phyloP scores from a whole-genome alignment of 1,140 invertebrate genomes.

The Drosophila kanapiae region DNA sequence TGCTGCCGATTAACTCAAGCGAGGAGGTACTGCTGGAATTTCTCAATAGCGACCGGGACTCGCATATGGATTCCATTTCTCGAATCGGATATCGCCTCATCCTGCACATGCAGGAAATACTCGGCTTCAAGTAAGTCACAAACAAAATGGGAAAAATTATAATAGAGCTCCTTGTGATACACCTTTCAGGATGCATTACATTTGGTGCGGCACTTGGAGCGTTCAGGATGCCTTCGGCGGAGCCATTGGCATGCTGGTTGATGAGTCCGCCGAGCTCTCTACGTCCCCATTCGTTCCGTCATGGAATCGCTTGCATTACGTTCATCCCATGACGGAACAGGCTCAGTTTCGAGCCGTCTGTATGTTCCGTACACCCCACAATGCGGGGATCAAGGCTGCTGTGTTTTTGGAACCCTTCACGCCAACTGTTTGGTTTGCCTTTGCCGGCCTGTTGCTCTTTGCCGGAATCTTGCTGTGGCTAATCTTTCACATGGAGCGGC shows the following conservation, averaged over 20 bases:
- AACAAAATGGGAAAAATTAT: too few relatives aligned
- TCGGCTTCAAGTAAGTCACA: constrained; percentile 59
- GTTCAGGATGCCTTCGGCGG: constrained; percentile 66
- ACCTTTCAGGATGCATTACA: constrained; percentile 45
- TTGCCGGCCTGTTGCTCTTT: constrained; percentile 46
- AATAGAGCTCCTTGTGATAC: background rate
- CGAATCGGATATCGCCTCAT: constrained; percentile 60
- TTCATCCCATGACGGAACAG: constrained; percentile 50
- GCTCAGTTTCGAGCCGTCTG: constrained; percentile 73
- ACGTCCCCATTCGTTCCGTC: constrained; percentile 58
- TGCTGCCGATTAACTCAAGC: constrained; percentile 38
- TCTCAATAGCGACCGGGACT: constrained; percentile 43
- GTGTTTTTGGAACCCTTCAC: constrained; percentile 77
- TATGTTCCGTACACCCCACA: constrained; percentile 79
- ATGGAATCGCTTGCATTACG: constrained; percentile 48
- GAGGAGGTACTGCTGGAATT: constrained; percentile 40
- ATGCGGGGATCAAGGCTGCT: constrained; percentile 61
- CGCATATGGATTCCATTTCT: constrained; percentile 60
- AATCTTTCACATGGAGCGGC: constrained; percentile 65
- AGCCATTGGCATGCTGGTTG: constrained; percentile 57
- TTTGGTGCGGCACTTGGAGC: constrained; percentile 64
- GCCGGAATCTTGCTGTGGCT: constrained; percentile 63
- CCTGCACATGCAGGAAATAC: constrained; percentile 53
- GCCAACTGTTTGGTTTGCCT: constrained; percentile 68
- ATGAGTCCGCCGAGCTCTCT: constrained; percentile 58